phyloP scores from a whole-genome alignment of 2,113 vertebrate genomes.

The Vidua chalybeata region DNA sequence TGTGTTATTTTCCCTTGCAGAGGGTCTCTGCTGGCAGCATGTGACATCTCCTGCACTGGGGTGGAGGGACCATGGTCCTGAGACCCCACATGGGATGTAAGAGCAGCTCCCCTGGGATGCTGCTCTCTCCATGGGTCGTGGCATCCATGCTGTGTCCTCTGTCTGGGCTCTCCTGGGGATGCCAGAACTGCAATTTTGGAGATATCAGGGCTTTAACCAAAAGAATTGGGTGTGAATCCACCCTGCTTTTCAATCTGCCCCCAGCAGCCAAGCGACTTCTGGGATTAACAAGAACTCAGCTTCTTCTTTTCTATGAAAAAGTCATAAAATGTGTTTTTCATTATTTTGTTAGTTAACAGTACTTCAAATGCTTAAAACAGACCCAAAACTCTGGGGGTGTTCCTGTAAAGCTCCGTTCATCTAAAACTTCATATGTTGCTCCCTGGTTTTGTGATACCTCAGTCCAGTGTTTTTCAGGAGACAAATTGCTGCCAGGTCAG shows the following conservation, averaged over 20 bases:
- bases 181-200: neutral
- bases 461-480: neutral
- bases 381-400: neutral
- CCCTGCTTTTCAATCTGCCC: neutral
- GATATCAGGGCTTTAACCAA: neutral
- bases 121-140: neutral
- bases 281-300: neutral
- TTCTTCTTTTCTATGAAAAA: neutral
- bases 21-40: neutral
- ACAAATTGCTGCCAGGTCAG: neutral
- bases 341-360: neutral
- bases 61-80: neutral
- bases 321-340: neutral
- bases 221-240: neutral
- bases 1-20: neutral
- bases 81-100: accelerated
- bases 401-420: neutral
- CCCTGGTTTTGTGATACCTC: neutral
- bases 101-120: neutral
- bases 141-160: neutral
- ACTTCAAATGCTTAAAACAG: neutral
- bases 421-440: neutral
- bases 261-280: neutral
- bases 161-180: neutral
- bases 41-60: neutral